Evolutionary conservation across 1,140 invertebrate species (phyloP).

Genomic region (Drosophila burlai): DNA sequence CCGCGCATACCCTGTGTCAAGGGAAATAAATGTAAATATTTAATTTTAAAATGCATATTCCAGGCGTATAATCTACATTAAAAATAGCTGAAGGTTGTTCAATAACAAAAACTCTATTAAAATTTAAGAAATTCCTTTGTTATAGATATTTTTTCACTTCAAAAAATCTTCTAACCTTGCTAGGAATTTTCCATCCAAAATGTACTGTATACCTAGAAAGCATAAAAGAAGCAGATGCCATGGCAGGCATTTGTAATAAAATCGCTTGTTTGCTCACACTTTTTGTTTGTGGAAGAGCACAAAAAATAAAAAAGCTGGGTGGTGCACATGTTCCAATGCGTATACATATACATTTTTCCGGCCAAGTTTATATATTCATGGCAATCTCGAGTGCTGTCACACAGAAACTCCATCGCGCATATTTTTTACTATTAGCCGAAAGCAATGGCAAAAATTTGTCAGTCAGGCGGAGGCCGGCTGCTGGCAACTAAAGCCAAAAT

Average conservation of each 20-base stretch:
- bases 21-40: neutral
- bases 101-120: neutral
- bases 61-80: neutral
- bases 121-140: neutral
- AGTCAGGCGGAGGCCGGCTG: slow-evolving; percentile 29
- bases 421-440: slow-evolving; percentile 76
- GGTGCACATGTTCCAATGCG: slow-evolving; percentile 22
- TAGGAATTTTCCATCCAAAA: neutral
- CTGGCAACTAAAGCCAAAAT: slow-evolving; percentile 63
- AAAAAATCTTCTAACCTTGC: neutral
- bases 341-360: slow-evolving; percentile 30
- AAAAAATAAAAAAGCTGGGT: neutral
- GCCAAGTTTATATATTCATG: slow-evolving; percentile 69
- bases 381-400: slow-evolving; percentile 76
- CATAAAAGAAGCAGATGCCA: neutral
- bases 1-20: neutral
- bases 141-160: neutral
- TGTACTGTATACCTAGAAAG: neutral
- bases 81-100: no score
- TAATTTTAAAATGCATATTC: neutral
- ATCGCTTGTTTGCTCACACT: slow-evolving; percentile 29
- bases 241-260: slow-evolving; percentile 31
- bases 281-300: neutral
- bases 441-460: slow-evolving; percentile 61
- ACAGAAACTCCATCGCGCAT: slow-evolving; percentile 61